Conservation (phyloP, 2,113 vertebrate species). For the Furnarius figulus region DNA sequence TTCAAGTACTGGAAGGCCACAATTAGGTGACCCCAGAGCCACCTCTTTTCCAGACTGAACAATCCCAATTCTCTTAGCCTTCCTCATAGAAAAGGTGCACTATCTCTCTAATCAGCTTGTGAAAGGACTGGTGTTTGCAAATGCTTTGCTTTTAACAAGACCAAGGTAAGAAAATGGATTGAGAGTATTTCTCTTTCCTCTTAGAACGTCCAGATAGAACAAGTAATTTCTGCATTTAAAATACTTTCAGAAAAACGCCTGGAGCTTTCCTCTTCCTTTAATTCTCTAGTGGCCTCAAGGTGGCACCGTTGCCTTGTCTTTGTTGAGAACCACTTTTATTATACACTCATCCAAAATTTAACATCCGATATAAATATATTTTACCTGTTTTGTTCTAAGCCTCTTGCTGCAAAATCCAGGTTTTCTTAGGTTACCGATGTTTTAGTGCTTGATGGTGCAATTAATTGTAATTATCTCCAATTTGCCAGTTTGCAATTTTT, state of each 20-base stretch:
- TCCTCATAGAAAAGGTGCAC: neutral
- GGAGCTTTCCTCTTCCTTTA: neutral
- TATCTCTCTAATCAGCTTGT: neutral
- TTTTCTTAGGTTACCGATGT: neutral
- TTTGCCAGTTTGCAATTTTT: neutral
- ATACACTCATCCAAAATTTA: neutral
- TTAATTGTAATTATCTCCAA: neutral
- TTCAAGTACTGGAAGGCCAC: neutral
- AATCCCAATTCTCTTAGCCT: neutral
- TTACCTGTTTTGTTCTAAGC: neutral
- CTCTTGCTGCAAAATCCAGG: neutral
- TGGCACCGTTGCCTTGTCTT: constrained; percentile 26
- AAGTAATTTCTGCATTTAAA: neutral
- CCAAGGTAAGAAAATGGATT: neutral
- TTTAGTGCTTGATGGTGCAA: neutral
- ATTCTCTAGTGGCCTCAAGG: constrained; percentile 35
- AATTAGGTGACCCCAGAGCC: no score
- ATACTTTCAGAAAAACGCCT: neutral
- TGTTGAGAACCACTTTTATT: neutral
- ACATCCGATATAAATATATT: neutral
- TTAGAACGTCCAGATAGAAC: neutral
- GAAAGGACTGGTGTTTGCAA: neutral
- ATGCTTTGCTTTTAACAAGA: neutral
- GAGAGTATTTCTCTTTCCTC: neutral
- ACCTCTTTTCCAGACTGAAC: neutral